These are phyloP conservation scores for Diadema setosum DNA, from an alignment of 35 echinoderm and acorn worm species.

Conservation along the genomic window DNA sequence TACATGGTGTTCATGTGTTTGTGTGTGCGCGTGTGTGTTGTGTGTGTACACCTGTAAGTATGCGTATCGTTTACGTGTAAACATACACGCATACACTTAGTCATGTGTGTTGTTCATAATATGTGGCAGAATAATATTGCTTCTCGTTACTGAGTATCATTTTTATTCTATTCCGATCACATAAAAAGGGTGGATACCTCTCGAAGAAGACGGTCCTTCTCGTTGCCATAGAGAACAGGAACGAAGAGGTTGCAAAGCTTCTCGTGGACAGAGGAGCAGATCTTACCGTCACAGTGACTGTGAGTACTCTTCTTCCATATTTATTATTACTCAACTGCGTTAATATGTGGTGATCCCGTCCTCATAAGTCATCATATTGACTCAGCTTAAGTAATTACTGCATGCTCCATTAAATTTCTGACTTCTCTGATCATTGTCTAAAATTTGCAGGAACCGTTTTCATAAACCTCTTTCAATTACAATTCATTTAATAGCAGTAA, in stretches of 20 bases:
- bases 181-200: conserved; percentile 5
- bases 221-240: neutral
- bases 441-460: neutral
- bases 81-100: too few species aligned
- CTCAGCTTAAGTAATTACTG: neutral
- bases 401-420: neutral
- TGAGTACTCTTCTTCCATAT: neutral
- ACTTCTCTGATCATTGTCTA: neutral
- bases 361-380: neutral
- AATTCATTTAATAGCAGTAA: neutral
- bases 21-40: too few species aligned
- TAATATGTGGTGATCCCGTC: neutral
- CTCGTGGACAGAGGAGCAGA: conserved; percentile 37
- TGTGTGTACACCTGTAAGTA: too few species aligned
- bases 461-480: neutral
- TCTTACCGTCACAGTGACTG: conserved; percentile 28
- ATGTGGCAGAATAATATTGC: too few species aligned
- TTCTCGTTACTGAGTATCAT: neutral
- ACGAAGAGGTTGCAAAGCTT: conserved; percentile 15
- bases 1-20: too few species aligned
- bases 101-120: too few species aligned
- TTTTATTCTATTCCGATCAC: neutral
- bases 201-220: conserved; percentile 15
- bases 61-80: too few species aligned
- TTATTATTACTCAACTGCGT: neutral